Conservation (phyloP, 2,888 invertebrate genomes). For the Tachina lurida region DNA sequence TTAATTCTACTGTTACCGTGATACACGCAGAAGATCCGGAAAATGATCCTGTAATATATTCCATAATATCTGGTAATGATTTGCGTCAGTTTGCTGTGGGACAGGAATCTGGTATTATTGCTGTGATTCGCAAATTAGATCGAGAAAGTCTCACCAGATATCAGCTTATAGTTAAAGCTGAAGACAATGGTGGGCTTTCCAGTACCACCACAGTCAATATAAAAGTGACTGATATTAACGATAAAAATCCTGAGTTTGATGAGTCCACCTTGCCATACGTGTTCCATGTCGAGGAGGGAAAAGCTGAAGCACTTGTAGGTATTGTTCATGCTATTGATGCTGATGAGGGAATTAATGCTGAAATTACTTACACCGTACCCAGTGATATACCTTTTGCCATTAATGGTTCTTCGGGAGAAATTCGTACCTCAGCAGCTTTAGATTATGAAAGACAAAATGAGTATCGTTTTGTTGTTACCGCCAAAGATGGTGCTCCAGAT, state of each 20-base stretch:
- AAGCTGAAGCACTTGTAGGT: slow-evolving; percentile 86
- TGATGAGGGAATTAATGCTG: slow-evolving; percentile 93
- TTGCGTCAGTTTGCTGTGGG: slow-evolving; percentile 94
- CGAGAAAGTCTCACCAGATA: slow-evolving; percentile 94
- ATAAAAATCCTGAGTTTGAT: slow-evolving; percentile 95
- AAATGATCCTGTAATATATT: slow-evolving; percentile 92
- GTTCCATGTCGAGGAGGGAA: slow-evolving; percentile 91
- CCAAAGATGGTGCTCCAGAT: slow-evolving; percentile 93
- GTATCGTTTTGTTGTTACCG: slow-evolving; percentile 91
- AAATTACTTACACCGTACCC: slow-evolving; percentile 91
- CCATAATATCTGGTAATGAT: slow-evolving; percentile 94
- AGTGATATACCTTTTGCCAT: slow-evolving; percentile 90
- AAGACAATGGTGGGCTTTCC: slow-evolving; percentile 92
- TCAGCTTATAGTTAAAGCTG: slow-evolving; percentile 93
- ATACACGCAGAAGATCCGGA: slow-evolving; percentile 95
- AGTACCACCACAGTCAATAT: slow-evolving; percentile 94
- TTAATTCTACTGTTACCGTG: slow-evolving; percentile 92
- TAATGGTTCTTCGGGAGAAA: slow-evolving; percentile 90
- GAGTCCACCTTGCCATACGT: slow-evolving; percentile 88
- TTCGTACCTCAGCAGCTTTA: slow-evolving; percentile 88
- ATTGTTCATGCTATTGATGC: slow-evolving; percentile 92
- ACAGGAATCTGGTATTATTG: slow-evolving; percentile 93
- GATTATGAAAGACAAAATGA: slow-evolving; percentile 93
- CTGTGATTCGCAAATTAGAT: slow-evolving; percentile 92
- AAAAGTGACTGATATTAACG: slow-evolving; percentile 95